Conservation (phyloP, 2,113 vertebrate species). For the Leucoraja erinaceus region DNA sequence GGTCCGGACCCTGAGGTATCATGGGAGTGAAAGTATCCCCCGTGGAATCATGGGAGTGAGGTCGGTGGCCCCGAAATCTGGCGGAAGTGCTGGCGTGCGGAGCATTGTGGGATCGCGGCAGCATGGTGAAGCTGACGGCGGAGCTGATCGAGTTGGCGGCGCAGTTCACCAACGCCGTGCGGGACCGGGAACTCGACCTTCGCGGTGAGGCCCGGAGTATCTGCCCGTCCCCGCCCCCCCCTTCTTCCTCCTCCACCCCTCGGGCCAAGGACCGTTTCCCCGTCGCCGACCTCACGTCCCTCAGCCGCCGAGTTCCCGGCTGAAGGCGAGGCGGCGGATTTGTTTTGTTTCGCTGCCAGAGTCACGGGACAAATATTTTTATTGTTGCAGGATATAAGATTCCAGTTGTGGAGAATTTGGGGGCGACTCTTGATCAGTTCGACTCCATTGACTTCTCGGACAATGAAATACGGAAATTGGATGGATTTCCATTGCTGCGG, state of each 20-base stretch:
- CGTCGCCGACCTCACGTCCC: not conserved
- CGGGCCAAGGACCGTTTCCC: too few species aligned
- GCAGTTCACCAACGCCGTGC: conserved; percentile 85
- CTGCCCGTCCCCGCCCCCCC: not conserved
- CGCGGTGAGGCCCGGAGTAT: conserved; percentile 59
- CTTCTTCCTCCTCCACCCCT: not conserved
- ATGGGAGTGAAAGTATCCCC: too few species aligned
- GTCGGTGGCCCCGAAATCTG: too few species aligned
- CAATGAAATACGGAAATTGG: conserved; percentile 88
- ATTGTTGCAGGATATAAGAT: conserved; percentile 80
- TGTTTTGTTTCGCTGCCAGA: not conserved
- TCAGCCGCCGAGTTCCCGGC: not conserved
- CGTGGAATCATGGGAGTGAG: too few species aligned
- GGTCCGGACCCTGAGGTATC: too few species aligned
- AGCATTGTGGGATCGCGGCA: not conserved
- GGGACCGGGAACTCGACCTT: conserved; percentile 82
- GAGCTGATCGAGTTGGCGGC: conserved; percentile 91
- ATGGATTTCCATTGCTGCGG: conserved; percentile 82
- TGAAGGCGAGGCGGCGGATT: not conserved
- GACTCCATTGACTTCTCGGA: conserved; percentile 95
- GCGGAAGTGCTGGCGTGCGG: too few species aligned
- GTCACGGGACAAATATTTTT: not conserved
- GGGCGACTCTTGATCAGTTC: conserved; percentile 91
- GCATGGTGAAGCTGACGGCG: conserved; percentile 86
- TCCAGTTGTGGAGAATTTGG: conserved; percentile 89